Evolutionary conservation across 2,797 vertebrate species (phyloP).

Genomic region (Onychomys leucogaster): DNA sequence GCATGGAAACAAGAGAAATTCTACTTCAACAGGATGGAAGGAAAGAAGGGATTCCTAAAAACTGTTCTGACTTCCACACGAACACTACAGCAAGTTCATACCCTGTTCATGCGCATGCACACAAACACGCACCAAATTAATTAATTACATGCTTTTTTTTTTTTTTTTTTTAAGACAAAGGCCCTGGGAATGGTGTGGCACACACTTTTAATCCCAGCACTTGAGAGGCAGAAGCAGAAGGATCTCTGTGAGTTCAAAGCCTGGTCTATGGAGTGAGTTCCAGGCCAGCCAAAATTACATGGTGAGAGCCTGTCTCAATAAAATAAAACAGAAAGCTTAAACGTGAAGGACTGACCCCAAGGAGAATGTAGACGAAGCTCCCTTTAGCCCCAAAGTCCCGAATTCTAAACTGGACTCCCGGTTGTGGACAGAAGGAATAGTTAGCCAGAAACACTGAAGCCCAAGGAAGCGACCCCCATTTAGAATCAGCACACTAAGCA

Average conservation of each 20-base stretch:
- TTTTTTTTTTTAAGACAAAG: neutral
- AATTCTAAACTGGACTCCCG: neutral
- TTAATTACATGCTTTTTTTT: no score
- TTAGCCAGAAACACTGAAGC: neutral
- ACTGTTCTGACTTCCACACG: neutral
- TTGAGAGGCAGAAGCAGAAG: neutral
- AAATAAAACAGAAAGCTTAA: neutral
- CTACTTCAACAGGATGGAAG: neutral
- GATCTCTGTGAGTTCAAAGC: neutral
- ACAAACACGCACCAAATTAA: neutral
- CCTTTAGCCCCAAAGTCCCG: neutral
- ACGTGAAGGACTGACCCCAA: neutral
- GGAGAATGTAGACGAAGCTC: neutral
- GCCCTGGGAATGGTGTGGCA: neutral
- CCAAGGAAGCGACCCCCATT: neutral
- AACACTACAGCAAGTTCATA: fast-evolving
- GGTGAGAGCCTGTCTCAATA: neutral
- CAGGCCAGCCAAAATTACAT: neutral
- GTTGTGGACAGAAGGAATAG: neutral
- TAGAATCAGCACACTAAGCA: neutral
- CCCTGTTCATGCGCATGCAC: fast-evolving
- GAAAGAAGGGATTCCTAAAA: neutral
- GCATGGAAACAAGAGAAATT: neutral
- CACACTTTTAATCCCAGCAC: neutral
- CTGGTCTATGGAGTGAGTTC: neutral